phyloP scores from a whole-genome alignment of 2,797 vertebrate species.

The Sebastes itinus region DNA sequence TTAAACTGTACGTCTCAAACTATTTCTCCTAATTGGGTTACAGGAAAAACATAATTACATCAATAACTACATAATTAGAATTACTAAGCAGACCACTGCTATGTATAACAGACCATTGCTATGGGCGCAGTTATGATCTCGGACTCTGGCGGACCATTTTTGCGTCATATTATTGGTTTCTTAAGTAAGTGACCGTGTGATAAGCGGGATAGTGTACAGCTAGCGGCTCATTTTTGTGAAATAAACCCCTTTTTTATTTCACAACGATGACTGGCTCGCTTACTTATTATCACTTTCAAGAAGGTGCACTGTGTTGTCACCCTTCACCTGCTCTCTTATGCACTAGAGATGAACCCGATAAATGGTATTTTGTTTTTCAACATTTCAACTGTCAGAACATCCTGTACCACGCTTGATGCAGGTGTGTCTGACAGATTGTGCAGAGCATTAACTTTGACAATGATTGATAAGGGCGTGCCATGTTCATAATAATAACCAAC shows the following conservation, averaged over 20 bases:
- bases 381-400: neutral
- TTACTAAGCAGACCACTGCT: too few relatives aligned
- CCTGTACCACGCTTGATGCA: neutral
- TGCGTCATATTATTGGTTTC: too few relatives aligned
- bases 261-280: too few relatives aligned
- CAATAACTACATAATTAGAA: neutral
- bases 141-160: too few relatives aligned
- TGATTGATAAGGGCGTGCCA: neutral
- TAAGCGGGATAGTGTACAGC: too few relatives aligned
- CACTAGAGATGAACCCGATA: neutral
- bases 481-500: neutral
- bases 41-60: neutral
- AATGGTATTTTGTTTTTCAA: neutral
- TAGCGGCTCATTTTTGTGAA: too few relatives aligned
- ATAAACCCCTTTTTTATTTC: too few relatives aligned
- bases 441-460: neutral
- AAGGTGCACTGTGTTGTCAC: neutral
- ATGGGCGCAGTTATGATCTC: too few relatives aligned
- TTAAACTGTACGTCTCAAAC: neutral
- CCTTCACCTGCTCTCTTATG: neutral
- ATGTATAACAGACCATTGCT: too few relatives aligned
- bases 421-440: neutral
- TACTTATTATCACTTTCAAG: too few relatives aligned
- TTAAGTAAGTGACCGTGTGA: accelerated
- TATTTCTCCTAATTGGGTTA: neutral